Evolutionary conservation across 2,797 vertebrate genomes (phyloP), one percentile per base, ranked within the genome.

Genomic region (Anas capensis): DNA sequence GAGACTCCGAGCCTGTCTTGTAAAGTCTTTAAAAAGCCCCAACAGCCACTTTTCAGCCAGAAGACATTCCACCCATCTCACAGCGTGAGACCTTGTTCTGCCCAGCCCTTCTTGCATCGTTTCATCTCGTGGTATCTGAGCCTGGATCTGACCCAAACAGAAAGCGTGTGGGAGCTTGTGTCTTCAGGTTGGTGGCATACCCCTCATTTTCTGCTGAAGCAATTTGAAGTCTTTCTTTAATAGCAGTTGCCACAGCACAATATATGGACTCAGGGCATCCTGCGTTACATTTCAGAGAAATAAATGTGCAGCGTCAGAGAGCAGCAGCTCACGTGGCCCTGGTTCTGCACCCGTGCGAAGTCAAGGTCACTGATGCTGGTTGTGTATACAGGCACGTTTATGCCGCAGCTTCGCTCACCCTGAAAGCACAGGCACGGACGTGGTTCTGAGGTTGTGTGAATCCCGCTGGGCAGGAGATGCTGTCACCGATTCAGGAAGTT

Each of bases 401-500:
- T 72, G 80, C 54, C 1, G 0, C 24, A 8, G 68, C 78, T 92
- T 76, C 0, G 0, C 82, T 75, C 0, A 0, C 87, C n/a, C 9
- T 58, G 84, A 46, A 71, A 73, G 6, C 5, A 0, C 79, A 12
- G 1, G 11, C 58, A 5, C 0, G 0, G 4, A 1, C 31, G 21
- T 44, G 56, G 26, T 88, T 56, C 33, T 82, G 75, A 57, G 42
- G 42, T 40, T 57, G 27, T 70, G 11, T n/a, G 86, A 85, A 80
- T 49, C 66, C 49, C 13, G 3, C 72, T 73, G 68, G 10, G 49
- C 56, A 40, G 57, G 75, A 76, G 48, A 56, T 57, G 34, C 31
- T 66, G 20, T 86, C 66, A 8, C 51, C 40, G 13, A 4, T 68
- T 84, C 15, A 73, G 51, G 20, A 57, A 54, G 54, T 6, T 68